Percentiles rank a stretch among this genome's conserved stretches.
Evolutionary conservation across 1,140 invertebrate genomes (phyloP).

Genomic region (Reticulitermes speratus): DNA sequence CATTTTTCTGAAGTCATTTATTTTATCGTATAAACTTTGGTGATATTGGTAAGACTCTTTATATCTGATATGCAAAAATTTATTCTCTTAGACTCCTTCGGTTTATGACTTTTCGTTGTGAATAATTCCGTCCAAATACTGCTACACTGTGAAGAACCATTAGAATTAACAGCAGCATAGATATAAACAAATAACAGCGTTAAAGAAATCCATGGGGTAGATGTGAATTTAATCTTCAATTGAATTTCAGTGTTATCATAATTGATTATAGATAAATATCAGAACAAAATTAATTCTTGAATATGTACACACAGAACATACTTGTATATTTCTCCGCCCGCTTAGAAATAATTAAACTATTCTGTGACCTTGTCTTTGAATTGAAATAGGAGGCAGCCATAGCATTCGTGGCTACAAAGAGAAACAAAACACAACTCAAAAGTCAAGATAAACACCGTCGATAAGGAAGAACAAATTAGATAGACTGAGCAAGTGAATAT

Average conservation of each 20-base stretch:
- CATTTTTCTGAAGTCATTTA: too few species aligned
- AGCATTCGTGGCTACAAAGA: background rate
- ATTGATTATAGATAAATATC: background rate
- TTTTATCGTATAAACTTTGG: too few species aligned
- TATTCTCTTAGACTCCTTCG: too few species aligned
- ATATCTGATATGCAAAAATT: too few species aligned
- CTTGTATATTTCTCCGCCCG: background rate
- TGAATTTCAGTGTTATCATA: background rate
- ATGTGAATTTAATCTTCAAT: background rate
- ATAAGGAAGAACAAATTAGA: conserved; percentile 4
- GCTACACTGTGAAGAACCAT: too few species aligned
- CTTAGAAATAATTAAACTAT: background rate
- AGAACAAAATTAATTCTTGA: background rate
- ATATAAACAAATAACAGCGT: too few species aligned
- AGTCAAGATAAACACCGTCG: background rate
- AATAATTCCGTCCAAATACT: too few species aligned
- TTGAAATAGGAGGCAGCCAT: background rate
- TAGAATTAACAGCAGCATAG: too few species aligned
- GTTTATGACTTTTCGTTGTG: too few species aligned
- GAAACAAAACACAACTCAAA: background rate
- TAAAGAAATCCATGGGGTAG: background rate
- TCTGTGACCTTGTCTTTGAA: background rate
- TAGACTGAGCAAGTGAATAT: background rate
- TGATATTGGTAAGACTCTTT: too few species aligned
- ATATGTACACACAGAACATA: background rate